These are phyloP conservation scores for Lanius collurio DNA, from an alignment of 2,113 vertebrate genomes.

Conservation along the genomic window DNA sequence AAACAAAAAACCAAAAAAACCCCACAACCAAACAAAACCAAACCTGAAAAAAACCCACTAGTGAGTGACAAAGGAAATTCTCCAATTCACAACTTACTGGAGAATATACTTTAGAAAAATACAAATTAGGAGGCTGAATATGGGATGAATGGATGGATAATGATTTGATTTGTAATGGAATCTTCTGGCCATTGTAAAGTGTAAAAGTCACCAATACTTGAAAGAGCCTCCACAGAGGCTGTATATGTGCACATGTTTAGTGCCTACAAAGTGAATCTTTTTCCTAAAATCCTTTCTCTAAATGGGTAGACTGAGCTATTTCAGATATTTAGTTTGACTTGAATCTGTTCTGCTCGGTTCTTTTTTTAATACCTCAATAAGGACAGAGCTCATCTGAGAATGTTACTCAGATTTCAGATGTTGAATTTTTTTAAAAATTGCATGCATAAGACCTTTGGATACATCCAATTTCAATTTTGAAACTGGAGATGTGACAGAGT, in stretches of 20 bases:
- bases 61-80: neutral
- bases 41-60: accelerated
- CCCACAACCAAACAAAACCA: neutral
- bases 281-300: neutral
- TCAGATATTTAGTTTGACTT: neutral
- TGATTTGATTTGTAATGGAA: neutral
- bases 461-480: neutral
- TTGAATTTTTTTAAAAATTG: neutral
- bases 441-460: neutral
- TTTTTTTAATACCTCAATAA: neutral
- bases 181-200: neutral
- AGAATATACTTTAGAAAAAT: neutral
- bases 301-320: neutral
- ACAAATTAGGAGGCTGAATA: neutral
- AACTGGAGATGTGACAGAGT: neutral
- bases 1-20: too few relatives aligned
- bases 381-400: neutral
- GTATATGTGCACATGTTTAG: neutral
- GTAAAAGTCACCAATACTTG: neutral
- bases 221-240: neutral
- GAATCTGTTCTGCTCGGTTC: neutral
- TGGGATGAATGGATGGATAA: neutral
- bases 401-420: neutral
- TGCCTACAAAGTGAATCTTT: neutral
- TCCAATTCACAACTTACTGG: neutral